Base-by-base conservation (phyloP, 2,888 invertebrate species). In the Uropetala carovei region DNA sequence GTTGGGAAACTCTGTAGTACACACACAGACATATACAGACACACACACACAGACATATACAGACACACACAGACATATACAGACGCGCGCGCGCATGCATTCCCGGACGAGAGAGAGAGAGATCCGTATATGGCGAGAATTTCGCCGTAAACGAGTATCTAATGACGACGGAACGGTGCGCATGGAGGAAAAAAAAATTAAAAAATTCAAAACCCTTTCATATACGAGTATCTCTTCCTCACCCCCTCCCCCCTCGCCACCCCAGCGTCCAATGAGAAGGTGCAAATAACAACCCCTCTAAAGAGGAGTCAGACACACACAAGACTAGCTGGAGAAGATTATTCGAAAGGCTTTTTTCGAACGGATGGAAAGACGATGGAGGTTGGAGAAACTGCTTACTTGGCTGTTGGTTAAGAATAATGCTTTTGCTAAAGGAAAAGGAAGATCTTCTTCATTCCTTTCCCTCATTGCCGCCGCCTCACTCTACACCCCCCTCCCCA, bases 61-160 rank as follows among this genome's bases (percentile, higher is more conserved):
- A 43, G 3, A 43, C 43, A 43, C 43, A 1, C 43, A 43, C 43
- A 43, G 5, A 5, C 43, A 1, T 43, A 43, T 43, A n/a, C n/a
- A n/a, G n/a, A n/a, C n/a, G n/a, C n/a, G n/a, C 43, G 43, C 43
- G 5, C 43, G 43, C 43, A 43, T 5, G 5, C 83, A 4, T 56
- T 5, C 18, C 43, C 43, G 57, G 56, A 16, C 57, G 43, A 0
- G 57, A 75, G n/a, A 64, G 16, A 56, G 18, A 57, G 18, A 56
- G n/a, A 56, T 8, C 56, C 83, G 16, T 14, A 11, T 83, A 56
- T 10, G 83, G 83, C 10, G 7, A 8, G 83, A 83, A 30, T 83
- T 57, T 56, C 83, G 18, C 22, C 83, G 7, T n/a, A 83, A 82
- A 82, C 30, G 56, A 56, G 83, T 83, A 83, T 83, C 83, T 83